Base-by-base conservation (phyloP, 1,140 invertebrate genomes). In the Patella vulgata region DNA sequence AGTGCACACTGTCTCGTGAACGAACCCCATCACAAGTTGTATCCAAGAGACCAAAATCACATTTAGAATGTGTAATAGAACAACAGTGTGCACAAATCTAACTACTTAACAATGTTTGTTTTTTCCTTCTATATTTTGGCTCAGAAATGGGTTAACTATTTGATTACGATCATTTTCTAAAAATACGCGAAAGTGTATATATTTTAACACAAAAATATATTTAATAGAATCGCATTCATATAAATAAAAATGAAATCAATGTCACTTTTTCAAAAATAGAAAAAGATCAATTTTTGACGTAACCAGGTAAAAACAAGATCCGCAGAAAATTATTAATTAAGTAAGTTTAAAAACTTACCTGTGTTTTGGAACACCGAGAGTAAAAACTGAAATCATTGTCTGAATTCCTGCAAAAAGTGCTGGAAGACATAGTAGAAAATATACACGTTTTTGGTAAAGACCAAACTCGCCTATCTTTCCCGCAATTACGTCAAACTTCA, bases 401-500 rank as follows among this genome's bases (percentile, higher is more conserved):
- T 92, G 91, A 72, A 92, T 89, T 17, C 90, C 91, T 77, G 89
- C 90, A 9, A 88, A 87, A 71, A 92, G 90, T 3, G 89, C 88
- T 3, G 91, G 90, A 23, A 92, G 79, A 72, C 90, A 91, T 89
- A 96, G 92, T 68, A 93, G 82, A 5, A 93, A 78, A 77, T 95
- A 96, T 0, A 96, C 82, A 4, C 93, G 85, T 74, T 91, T 91
- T 78, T 97, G 95, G 83, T 95, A 96, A 46, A 87, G 83, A 21
- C 94, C 94, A 78, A 96, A 96, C 71, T 93, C 93, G 0, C 95
- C 95, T 27, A 96, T 87, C 74, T 93, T 85, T 0, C 91, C 90
- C 46, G 96, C 80, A 12, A 96, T 81, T 61, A 93, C 92, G 78
- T 96, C 93, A 59, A 96, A 92, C 74, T 95, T 92, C 91, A 92